Percentiles rank a stretch among this genome's conserved stretches.
Conservation (phyloP, 2,113 vertebrate genomes). For the Sigmodon hispidus region DNA sequence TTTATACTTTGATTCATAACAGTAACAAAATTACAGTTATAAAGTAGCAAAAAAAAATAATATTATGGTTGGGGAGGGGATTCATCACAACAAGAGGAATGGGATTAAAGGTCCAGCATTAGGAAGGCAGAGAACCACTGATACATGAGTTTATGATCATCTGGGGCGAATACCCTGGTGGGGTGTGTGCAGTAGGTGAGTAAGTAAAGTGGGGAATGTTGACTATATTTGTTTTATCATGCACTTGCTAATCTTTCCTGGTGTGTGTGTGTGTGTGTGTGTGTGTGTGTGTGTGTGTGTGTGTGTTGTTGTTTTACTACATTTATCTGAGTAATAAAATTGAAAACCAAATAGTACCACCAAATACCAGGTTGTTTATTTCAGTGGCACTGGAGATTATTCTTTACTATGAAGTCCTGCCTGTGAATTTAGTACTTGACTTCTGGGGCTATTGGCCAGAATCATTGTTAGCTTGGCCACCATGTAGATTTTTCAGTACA, state of each 20-base stretch:
- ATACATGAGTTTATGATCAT: conserved; percentile 12
- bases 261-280: too few species aligned
- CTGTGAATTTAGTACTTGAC: background rate
- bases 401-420: background rate
- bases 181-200: background rate
- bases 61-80: background rate
- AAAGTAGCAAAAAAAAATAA: background rate
- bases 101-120: background rate
- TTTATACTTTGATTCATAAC: background rate
- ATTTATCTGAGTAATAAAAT: conserved; percentile 47
- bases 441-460: background rate
- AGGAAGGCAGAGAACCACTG: background rate
- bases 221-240: background rate
- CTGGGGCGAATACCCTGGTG: background rate
- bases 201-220: conserved; percentile 14
- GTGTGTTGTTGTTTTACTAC: too few species aligned
- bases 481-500: background rate
- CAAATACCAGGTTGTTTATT: conserved; percentile 26
- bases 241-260: background rate
- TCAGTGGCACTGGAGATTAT: background rate
- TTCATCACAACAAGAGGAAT: background rate
- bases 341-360: conserved; percentile 51
- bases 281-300: too few species aligned
- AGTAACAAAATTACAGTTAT: background rate
- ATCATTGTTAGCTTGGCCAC: background rate